These are phyloP conservation scores for Crocallis elinguaria DNA, from an alignment of 2,888 invertebrate species.

Conservation along the genomic window DNA sequence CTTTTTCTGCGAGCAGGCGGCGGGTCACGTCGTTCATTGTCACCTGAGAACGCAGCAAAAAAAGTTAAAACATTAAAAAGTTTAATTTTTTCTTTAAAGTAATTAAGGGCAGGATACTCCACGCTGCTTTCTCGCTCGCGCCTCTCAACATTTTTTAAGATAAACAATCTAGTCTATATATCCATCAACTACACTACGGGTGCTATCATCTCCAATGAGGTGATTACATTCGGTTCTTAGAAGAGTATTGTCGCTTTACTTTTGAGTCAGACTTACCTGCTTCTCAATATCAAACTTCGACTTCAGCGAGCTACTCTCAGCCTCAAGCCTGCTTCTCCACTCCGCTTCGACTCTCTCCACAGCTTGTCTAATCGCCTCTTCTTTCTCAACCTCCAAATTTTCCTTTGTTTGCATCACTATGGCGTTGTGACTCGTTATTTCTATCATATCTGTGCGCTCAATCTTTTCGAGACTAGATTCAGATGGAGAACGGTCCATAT, in stretches of 20 bases:
- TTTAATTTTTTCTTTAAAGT: no score
- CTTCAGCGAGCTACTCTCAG: conserved; percentile 62
- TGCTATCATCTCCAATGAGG: no score
- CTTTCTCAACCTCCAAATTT: conserved; percentile 86
- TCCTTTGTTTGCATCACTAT: conserved; percentile 88
- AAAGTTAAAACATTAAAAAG: neutral
- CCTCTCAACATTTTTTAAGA: no score
- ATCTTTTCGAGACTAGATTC: conserved; percentile 91
- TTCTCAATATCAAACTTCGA: conserved; percentile 81
- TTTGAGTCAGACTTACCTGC: conserved; percentile 74
- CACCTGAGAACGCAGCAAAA: conserved; percentile 43
- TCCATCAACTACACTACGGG: no score
- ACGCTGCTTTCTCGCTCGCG: no score
- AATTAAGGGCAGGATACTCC: no score
- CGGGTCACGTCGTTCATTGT: conserved; percentile 87
- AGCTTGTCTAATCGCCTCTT: conserved; percentile 79
- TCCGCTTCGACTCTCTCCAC: conserved; percentile 85
- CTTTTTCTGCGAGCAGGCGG: conserved; percentile 88
- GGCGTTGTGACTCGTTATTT: conserved; percentile 86
- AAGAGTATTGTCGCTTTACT: no score
- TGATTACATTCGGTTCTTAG: no score
- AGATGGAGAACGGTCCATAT: conserved; percentile 91
- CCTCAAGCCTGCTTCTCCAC: conserved; percentile 80
- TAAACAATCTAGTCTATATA: no score
- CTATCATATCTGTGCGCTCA: conserved; percentile 87